These are phyloP conservation scores for Thymelicus acteon DNA, from an alignment of 2,888 invertebrate genomes.

Conservation along the genomic window DNA sequence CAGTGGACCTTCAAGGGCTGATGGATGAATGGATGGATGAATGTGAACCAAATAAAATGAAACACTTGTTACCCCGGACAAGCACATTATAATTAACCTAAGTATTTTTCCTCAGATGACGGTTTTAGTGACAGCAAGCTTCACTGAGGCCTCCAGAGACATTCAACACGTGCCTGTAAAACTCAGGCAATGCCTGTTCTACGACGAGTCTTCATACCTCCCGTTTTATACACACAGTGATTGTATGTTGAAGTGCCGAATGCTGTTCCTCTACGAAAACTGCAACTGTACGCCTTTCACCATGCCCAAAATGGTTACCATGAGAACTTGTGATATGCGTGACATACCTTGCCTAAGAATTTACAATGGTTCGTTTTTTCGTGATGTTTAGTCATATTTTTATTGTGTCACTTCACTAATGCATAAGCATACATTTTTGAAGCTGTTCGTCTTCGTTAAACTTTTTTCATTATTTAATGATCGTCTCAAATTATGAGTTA, in stretches of 20 bases:
- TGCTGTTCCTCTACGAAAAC: constrained; percentile 75
- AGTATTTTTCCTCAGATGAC: constrained; percentile 60
- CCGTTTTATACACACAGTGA: constrained; percentile 84
- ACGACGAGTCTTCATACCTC: constrained; percentile 77
- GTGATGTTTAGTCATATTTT: neutral
- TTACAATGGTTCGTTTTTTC: constrained; percentile 52
- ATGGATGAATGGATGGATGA: no score
- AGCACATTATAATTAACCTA: neutral
- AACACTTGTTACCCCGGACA: no score
- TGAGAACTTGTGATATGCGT: constrained; percentile 76
- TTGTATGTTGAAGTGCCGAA: constrained; percentile 84
- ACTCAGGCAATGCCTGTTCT: constrained; percentile 84
- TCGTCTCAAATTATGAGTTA: no score
- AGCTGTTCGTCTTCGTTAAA: no score
- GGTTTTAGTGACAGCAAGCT: constrained; percentile 70
- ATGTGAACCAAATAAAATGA: no score
- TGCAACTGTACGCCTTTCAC: constrained; percentile 86
- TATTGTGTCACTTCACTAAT: neutral
- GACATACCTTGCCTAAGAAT: constrained; percentile 78
- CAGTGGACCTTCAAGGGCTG: no score
- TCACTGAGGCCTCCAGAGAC: constrained; percentile 75
- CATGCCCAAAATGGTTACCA: constrained; percentile 70
- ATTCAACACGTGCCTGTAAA: constrained; percentile 72
- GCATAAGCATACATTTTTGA: no score
- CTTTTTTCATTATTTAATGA: no score